Percentiles rank a stretch among this genome's conserved stretches.
These are phyloP conservation scores for Macrochelys suwanniensis DNA, from an alignment of 2,797 vertebrate genomes.

Conservation along the genomic window DNA sequence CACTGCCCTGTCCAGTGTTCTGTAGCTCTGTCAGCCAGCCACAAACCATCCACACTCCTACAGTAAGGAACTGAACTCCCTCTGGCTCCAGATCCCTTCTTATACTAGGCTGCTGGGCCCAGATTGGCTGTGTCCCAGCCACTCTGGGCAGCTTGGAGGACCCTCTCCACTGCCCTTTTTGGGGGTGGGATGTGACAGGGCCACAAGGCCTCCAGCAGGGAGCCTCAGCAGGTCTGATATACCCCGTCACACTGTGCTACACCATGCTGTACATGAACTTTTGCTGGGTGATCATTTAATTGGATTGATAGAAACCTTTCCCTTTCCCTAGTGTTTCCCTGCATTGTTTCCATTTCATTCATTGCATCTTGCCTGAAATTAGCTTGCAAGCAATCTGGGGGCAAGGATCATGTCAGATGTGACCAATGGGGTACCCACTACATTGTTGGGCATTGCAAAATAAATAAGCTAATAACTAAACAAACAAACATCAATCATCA, in stretches of 20 bases:
- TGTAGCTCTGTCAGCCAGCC: too few relatives aligned
- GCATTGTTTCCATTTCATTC: neutral
- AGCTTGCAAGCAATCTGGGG: neutral
- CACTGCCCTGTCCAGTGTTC: too few relatives aligned
- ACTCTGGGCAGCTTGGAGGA: too few relatives aligned
- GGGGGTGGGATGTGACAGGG: too few relatives aligned
- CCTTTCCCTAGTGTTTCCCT: neutral
- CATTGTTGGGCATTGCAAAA: neutral
- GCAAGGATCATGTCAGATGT: neutral
- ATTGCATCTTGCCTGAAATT: neutral
- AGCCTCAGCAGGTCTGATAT: too few relatives aligned
- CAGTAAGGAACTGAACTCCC: too few relatives aligned
- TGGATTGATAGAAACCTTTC: neutral
- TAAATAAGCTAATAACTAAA: neutral
- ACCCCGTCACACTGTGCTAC: neutral
- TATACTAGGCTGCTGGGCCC: too few relatives aligned
- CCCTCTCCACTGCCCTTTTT: too few relatives aligned
- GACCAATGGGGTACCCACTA: neutral
- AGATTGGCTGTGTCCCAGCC: too few relatives aligned
- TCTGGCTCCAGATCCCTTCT: too few relatives aligned
- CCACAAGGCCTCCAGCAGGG: too few relatives aligned
- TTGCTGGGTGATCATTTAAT: neutral
- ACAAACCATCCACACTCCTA: too few relatives aligned
- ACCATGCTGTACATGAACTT: neutral
- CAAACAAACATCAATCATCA: neutral